Evolutionary conservation across 1,140 invertebrate genomes (phyloP), one percentile per base, ranked within the genome.

Genomic region (Lethocerus indicus): DNA sequence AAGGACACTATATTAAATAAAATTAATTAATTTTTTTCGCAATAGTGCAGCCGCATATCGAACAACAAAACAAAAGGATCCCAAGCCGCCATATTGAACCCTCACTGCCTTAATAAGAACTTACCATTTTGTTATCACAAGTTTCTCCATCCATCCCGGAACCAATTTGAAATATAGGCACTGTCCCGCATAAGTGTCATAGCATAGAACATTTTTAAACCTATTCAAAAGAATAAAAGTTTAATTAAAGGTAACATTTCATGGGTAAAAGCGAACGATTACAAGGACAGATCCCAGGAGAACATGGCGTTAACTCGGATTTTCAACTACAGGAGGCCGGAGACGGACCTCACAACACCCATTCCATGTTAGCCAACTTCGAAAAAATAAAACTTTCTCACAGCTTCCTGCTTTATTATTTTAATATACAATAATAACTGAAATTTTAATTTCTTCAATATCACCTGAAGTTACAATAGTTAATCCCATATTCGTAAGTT

Each of bases 61-160:
- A 14, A n/a, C 16, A 20, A 42, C 40, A 21, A 20, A 20, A 47
- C 24, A 47, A 18, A 21, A 18, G 28, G 27, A 32, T 16, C 29
- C 18, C 25, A 2, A n/a, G n/a, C 28, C 49, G 49, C 49, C 49
- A 50, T 50, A 32, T 43, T 50, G 23, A 23, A 43, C n/a, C 16
- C 14, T 28, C 16, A 39, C 18, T 27, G 21, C 14, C 7, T 27
- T 26, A n/a, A n/a, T n/a, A n/a, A n/a, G 39, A 24, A 28, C 49
- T 50, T 41, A 50, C 49, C 49, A 50, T 50, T 50, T 39, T 43
- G 49, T 50, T 43, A 41, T 40, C 37, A 50, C 49, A 28, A 39
- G 27, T 50, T 50, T 50, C 49, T 43, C 28, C 49, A 42, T 50
- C 25, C 25, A 41, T 16, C 32, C n/a, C 12, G 36, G 26, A 41